Percentiles rank a stretch among this genome's conserved stretches.
Evolutionary conservation across 2,888 invertebrate species (phyloP).

Genomic region (Tetheella fluctuosa): DNA sequence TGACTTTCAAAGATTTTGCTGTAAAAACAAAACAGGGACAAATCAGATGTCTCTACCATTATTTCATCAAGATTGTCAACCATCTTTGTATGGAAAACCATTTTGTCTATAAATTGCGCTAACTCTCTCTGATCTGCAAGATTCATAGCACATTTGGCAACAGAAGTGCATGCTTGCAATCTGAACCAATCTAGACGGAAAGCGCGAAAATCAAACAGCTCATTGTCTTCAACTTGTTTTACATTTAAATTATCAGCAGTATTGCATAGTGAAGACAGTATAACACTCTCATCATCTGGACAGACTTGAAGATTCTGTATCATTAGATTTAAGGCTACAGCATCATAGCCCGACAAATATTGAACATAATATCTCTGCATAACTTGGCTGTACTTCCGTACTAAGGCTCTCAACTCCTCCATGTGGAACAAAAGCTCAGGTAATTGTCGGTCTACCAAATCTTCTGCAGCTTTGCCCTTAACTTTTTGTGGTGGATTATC

Average conservation of each 20-base stretch:
- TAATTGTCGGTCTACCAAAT: constrained; percentile 96
- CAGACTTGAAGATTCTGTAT: constrained; percentile 92
- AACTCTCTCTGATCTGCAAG: constrained; percentile 93
- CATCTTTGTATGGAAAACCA: constrained; percentile 98
- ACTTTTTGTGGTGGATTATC: constrained; percentile 97
- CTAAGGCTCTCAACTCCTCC: constrained; percentile 97
- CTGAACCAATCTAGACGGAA: constrained; percentile 99
- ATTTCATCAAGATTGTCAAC: constrained; percentile 99
- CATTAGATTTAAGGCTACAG: constrained; percentile 94
- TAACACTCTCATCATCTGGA: constrained; percentile 97
- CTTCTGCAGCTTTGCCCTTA: constrained; percentile 95
- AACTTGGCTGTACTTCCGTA: constrained; percentile 98
- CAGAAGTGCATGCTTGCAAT: constrained; percentile 96
- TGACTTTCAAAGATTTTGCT: constrained; percentile 98
- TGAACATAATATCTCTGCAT: constrained; percentile 99
- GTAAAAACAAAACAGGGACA: constrained; percentile 99
- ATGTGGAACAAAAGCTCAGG: constrained; percentile 99
- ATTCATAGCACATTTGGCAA: constrained; percentile 90
- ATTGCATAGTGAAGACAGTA: constrained; percentile 95
- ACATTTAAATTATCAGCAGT: constrained; percentile 93
- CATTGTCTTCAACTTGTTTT: constrained; percentile 98
- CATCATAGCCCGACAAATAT: constrained; percentile 98
- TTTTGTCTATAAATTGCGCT: constrained; percentile 96
- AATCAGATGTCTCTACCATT: constrained; percentile 97
- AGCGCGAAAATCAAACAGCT: constrained; percentile 97